Evolutionary conservation across 1,140 invertebrate species (phyloP), one percentile per base, ranked within the genome.

Genomic region (Schlechtendalia chinensis): DNA sequence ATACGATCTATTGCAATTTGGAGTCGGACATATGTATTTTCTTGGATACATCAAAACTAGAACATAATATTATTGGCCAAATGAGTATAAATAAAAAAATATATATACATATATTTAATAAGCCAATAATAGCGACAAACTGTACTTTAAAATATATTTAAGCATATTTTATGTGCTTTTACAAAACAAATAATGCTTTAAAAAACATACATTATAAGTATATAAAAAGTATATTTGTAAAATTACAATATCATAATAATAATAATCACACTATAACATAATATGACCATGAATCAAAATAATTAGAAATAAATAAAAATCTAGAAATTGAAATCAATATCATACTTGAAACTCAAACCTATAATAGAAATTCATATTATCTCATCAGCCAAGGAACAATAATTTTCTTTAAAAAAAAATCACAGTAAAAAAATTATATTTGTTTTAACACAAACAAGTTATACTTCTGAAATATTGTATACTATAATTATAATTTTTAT

Each of bases 1-100:
- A 83, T 89, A 89, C 27, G 83, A 84, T 79, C 86, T 85, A 22
- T 72, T 69, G 27, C 82, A 82, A 24, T 81, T 82, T 12, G 47
- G 17, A 29, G 72, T 81, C 12, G 81, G 81, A n/a, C 81, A 81
- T 14, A 77, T 5, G 24, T 65, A 81, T 5, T 59, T 79, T 63
- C 75, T 79, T 47, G 75, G 61, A 47, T 19, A 77, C 29, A 22
- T 19, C n/a, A 54, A 50, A 63, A 63, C 54, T 61, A 59, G 6
- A 56, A 71, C 45, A 71, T 19, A 53, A 29, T 29, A 22, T 72
- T 54, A 53, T 72, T 72, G 29, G 14, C 16, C 24, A 29, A 72
- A 32, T 72, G 5, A 29, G 17, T 54, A 71, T 1, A 72, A 5
- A 54, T 11, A 54, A 29, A 54, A 5, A 39, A 3, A 39, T 39